phyloP scores from a whole-genome alignment of 2,888 invertebrate species.

The Pardosa pseudoannulata region DNA sequence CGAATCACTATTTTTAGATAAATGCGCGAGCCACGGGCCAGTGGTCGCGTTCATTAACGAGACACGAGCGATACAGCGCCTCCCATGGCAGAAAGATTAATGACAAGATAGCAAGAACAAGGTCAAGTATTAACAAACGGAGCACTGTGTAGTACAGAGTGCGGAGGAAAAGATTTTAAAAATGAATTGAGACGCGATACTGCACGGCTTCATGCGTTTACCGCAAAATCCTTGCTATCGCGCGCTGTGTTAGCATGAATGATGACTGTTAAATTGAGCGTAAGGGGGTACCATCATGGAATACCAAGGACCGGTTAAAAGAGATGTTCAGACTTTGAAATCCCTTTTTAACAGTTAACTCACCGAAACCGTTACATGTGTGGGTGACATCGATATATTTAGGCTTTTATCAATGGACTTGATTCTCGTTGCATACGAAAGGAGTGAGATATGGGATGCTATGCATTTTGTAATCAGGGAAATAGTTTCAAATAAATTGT shows the following conservation, averaged over 20 bases:
- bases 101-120: constrained; percentile 18
- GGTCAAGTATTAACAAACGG: constrained; percentile 29
- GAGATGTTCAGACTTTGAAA: too few species aligned
- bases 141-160: neutral
- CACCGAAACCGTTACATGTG: too few species aligned
- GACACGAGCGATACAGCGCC: constrained; percentile 22
- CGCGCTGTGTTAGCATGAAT: neutral
- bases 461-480: too few species aligned
- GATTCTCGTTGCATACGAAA: too few species aligned
- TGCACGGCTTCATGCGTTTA: neutral
- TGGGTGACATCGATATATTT: too few species aligned
- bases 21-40: constrained; percentile 21
- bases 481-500: too few species aligned
- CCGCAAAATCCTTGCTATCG: neutral
- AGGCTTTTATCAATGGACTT: too few species aligned
- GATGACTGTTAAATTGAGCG: neutral
- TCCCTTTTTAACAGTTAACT: too few species aligned
- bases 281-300: neutral
- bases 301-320: neutral
- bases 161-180: neutral
- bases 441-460: too few species aligned
- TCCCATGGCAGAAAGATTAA: constrained; percentile 33
- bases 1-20: constrained; percentile 38
- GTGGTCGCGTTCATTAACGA: constrained; percentile 42
- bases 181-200: neutral